These are phyloP conservation scores for Rhamnusium bicolor DNA, from an alignment of 2,888 invertebrate species.

Conservation along the genomic window DNA sequence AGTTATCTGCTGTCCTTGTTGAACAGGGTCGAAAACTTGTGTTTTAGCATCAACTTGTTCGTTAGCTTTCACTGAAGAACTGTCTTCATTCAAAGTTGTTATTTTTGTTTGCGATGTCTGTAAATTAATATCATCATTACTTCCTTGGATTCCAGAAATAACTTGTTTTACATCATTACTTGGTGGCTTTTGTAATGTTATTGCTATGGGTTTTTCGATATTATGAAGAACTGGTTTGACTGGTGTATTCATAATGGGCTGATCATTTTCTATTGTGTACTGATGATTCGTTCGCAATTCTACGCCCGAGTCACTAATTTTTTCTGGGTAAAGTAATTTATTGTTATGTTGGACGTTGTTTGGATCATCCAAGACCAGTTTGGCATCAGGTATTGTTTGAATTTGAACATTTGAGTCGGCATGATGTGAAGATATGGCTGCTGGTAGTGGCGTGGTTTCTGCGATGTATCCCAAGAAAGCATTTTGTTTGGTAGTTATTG, in stretches of 20 bases:
- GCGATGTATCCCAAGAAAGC: slow-evolving; percentile 66
- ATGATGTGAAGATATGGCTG: slow-evolving; percentile 19
- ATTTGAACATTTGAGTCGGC: not conserved
- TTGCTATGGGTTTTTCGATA: slow-evolving; percentile 40
- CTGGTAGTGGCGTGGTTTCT: slow-evolving; percentile 41
- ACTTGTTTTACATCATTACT: not conserved
- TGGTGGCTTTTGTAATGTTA: slow-evolving; percentile 31
- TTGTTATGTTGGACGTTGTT: slow-evolving; percentile 12
- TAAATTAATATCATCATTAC: not conserved
- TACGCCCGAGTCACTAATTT: slow-evolving; percentile 21
- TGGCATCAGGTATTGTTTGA: not conserved
- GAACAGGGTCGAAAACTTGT: slow-evolving; percentile 52
- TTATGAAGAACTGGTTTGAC: slow-evolving; percentile 8
- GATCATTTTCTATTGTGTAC: slow-evolving; percentile 38
- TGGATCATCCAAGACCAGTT: not conserved
- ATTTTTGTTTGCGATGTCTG: not conserved
- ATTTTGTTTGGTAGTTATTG: slow-evolving; percentile 66
- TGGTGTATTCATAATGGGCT: slow-evolving; percentile 22
- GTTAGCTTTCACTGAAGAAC: not conserved
- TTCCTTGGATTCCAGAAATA: not conserved
- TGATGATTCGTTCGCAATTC: slow-evolving; percentile 28
- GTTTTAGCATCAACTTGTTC: not conserved
- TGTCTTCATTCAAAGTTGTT: not conserved
- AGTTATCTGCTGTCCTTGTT: slow-evolving; percentile 64
- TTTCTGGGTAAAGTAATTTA: slow-evolving; percentile 3